phyloP scores from a whole-genome alignment of 1,140 invertebrate genomes.

The Watersipora subatra region DNA sequence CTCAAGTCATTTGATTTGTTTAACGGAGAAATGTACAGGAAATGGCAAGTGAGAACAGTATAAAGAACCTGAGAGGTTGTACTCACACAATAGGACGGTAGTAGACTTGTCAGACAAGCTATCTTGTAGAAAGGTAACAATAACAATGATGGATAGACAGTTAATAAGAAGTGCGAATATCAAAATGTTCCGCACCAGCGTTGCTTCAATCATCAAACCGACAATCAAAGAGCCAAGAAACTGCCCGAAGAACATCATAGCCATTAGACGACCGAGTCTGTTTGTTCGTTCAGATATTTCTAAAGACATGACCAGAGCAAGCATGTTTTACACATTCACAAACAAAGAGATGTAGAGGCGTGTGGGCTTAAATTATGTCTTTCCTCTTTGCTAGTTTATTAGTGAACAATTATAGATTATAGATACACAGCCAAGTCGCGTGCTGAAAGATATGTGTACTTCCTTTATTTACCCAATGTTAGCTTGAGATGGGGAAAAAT shows the following conservation, averaged over 20 bases:
- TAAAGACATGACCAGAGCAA: too few relatives aligned
- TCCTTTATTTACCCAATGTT: too few relatives aligned
- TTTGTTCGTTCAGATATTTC: constrained; percentile 22
- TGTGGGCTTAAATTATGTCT: too few relatives aligned
- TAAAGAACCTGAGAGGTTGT: background rate
- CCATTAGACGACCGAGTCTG: constrained; percentile 28
- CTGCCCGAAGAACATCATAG: constrained; percentile 37
- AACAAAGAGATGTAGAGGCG: too few relatives aligned
- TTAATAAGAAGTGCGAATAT: constrained; percentile 19
- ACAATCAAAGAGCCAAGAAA: constrained; percentile 31
- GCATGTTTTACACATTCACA: too few relatives aligned
- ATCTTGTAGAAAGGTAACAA: constrained; percentile 20
- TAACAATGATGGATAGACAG: constrained; percentile 17
- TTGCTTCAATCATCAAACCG: constrained; percentile 22
- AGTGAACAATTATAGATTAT: too few relatives aligned
- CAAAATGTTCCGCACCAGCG: constrained; percentile 21
- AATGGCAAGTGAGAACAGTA: background rate
- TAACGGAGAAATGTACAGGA: too few relatives aligned
- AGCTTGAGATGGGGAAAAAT: too few relatives aligned
- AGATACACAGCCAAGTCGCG: too few relatives aligned
- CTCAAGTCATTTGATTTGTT: too few relatives aligned
- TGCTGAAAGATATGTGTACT: too few relatives aligned
- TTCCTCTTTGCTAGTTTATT: too few relatives aligned
- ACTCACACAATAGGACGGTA: background rate
- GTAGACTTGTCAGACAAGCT: constrained; percentile 11